Percentiles rank a stretch among this genome's conserved stretches.
phyloP scores from a whole-genome alignment of 2,797 vertebrate species.

The Rhinella marina region DNA sequence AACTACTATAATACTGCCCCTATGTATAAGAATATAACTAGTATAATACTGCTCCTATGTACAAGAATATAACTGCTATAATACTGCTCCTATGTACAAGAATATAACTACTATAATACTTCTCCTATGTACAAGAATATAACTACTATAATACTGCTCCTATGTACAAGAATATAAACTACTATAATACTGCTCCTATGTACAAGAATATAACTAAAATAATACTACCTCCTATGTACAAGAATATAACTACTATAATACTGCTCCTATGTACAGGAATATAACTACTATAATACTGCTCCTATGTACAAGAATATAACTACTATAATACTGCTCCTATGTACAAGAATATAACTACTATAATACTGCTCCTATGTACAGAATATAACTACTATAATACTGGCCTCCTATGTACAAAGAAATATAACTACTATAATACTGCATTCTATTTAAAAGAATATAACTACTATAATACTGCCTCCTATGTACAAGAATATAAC shows the following conservation, averaged over 20 bases:
- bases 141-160: neutral
- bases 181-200: conserved; percentile 1
- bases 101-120: conserved; percentile 3
- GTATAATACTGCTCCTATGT: neutral
- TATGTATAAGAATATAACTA: conserved; percentile 1
- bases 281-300: neutral
- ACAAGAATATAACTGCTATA: no score
- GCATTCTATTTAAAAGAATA: neutral
- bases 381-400: neutral
- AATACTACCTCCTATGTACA: neutral
- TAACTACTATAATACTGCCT: neutral
- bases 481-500: conserved; percentile 1
- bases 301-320: neutral
- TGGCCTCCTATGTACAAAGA: neutral
- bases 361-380: no score
- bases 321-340: neutral
- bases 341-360: neutral
- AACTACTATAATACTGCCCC: neutral
- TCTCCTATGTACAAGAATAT: neutral
- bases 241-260: neutral
- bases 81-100: neutral
- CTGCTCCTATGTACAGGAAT: neutral
- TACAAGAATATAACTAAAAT: conserved; percentile 1
- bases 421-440: conserved; percentile 12
- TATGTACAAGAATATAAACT: conserved; percentile 11